Conservation (phyloP, 2,797 vertebrate genomes). For the Gambelia wislizenii region DNA sequence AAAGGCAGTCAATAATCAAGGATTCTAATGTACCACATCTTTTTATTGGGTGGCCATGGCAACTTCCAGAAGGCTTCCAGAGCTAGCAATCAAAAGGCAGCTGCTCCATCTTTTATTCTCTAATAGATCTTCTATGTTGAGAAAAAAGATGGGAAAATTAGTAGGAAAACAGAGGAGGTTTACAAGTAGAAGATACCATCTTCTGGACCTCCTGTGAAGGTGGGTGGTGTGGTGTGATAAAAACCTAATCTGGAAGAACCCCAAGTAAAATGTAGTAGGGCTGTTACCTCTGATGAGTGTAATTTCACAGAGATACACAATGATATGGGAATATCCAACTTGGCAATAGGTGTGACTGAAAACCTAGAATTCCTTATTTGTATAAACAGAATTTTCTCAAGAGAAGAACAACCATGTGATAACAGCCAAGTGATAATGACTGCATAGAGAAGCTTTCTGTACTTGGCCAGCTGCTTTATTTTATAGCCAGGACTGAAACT, state of each 20-base stretch:
- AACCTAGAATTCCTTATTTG: not conserved
- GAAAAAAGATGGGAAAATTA: not conserved
- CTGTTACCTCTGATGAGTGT: not conserved
- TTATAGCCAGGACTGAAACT: not conserved
- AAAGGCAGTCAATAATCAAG: not conserved
- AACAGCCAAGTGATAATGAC: not conserved
- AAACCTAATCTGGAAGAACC: not conserved
- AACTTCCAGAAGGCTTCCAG: not conserved
- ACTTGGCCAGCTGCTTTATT: not conserved
- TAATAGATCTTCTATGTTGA: not conserved
- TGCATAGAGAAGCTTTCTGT: not conserved
- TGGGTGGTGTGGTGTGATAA: not conserved
- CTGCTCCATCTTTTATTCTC: not conserved
- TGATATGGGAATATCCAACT: not conserved
- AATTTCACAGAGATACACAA: not conserved
- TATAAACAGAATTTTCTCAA: not conserved
- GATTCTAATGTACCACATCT: not conserved
- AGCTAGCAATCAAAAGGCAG: not conserved
- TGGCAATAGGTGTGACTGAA: not conserved
- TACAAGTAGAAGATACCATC: not conserved
- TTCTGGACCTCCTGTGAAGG: not conserved
- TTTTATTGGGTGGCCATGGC: too few relatives aligned
- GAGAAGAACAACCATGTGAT: not conserved
- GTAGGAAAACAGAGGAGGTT: not conserved
- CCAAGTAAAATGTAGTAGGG: not conserved